Evolutionary conservation across 2,113 vertebrate species (phyloP), one percentile per base, ranked within the genome.

Genomic region (Apeltes quadracus): DNA sequence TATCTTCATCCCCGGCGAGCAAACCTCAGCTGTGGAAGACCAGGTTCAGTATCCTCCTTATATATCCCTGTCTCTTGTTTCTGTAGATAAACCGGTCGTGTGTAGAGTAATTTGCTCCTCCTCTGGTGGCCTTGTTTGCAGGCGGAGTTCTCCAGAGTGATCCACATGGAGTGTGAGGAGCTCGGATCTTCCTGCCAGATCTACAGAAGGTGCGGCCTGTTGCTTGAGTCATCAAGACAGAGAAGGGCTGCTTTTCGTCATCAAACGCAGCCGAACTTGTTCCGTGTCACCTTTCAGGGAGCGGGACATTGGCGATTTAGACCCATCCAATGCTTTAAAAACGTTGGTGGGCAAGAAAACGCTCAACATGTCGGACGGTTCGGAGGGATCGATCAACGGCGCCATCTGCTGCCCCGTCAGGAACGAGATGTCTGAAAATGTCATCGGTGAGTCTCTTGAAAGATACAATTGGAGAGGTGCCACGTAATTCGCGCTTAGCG

Each of bases 371-470:
- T 61, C 76, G 0, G 66, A 70, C 46, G 55, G 66, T n/a, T 67
- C 70, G 22, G 78, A 74, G 51, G 86, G 72, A 57, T 57, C 72
- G 6, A 41, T 51, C 10, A 84, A 50, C 48, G 85, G 82, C 50
- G 69, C 84, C 46, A 74, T 90, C 76, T 90, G 88, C 78, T 84
- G 80, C 61, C 88, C 88, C 22, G 78, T 90, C 58, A 82, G 80
- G 61, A 90, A 88, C 10, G 81, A 84, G 67, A 79, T 48, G 10
- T 84, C 82, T 23, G 80, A 84, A 36, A 68, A 82, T 36, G 83
- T 87, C 55, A 84, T 90, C 1, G 88, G 86, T 90, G 38, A 75
- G 87, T 68, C 39, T 57, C 11, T 50, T 22, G 44, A 55, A 12
- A 50, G 22, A 54, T 66, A n/a, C 6, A 32, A 12, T 12, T 57